phyloP scores from a whole-genome alignment of 1,140 invertebrate genomes.

The Daktulosphaira vitifoliae region DNA sequence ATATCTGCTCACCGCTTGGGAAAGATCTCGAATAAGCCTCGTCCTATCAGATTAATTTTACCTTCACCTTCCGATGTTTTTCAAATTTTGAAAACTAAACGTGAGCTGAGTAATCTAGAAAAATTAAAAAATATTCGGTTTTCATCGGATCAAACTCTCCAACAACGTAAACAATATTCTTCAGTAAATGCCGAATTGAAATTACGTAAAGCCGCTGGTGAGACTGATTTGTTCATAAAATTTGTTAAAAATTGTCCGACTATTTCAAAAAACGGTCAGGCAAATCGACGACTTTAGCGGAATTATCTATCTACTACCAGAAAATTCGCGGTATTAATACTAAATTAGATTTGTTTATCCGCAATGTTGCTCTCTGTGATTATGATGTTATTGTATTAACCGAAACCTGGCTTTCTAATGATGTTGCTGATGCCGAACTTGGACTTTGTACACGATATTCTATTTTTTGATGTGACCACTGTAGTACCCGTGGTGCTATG shows the following conservation, averaged over 20 bases:
- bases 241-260: too few relatives aligned
- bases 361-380: conserved; percentile 6
- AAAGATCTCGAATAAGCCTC: not conserved
- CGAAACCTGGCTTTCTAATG: not conserved
- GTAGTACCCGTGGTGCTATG: not conserved
- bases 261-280: too few relatives aligned
- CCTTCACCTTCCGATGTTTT: not conserved
- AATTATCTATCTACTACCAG: conserved; percentile 19
- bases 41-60: not conserved
- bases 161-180: not conserved
- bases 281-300: not conserved
- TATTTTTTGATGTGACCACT: not conserved
- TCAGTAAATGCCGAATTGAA: not conserved
- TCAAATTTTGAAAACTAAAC: conserved; percentile 1
- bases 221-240: not conserved
- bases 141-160: not conserved
- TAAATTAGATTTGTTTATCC: conserved; percentile 6
- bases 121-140: not conserved
- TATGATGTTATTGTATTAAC: conserved; percentile 27
- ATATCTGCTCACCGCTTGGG: not conserved
- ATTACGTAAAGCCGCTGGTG: not conserved
- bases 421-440: not conserved
- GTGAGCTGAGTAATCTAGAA: not conserved
- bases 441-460: not conserved
- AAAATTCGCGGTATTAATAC: too few relatives aligned